A percentile compares a stretch with the other conserved stretches of the same genome.
These are phyloP conservation scores for Girardinus metallicus DNA, from an alignment of 2,797 vertebrate species.

Conservation along the genomic window DNA sequence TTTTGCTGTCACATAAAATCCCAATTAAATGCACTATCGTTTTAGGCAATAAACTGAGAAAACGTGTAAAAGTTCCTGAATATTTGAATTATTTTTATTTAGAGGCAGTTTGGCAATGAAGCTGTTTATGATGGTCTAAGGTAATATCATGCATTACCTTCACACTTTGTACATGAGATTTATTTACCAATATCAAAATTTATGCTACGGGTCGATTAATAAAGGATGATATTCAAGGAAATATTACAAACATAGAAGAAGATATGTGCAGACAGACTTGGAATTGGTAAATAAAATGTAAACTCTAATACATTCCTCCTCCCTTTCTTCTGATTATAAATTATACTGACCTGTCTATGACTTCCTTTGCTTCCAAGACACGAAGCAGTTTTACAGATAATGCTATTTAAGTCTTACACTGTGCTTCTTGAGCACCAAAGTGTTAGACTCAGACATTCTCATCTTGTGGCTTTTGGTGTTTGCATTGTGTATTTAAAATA, in stretches of 20 bases:
- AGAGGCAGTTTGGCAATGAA: neutral
- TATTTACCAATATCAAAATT: neutral
- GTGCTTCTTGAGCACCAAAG: neutral
- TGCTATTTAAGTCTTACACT: slow-evolving; percentile 11
- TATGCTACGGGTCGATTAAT: neutral
- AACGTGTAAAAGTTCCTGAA: neutral
- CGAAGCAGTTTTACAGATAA: slow-evolving; percentile 5
- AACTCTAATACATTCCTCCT: slow-evolving; percentile 14
- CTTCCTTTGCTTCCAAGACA: slow-evolving; percentile 17
- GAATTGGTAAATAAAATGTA: slow-evolving; percentile 8
- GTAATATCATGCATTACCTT: neutral
- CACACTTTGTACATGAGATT: neutral
- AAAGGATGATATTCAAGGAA: neutral
- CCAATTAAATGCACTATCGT: neutral
- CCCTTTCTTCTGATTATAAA: slow-evolving; percentile 6
- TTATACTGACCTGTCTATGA: slow-evolving; percentile 11
- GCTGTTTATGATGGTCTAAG: neutral
- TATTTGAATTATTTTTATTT: neutral
- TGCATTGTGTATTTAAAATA: slow-evolving; percentile 5
- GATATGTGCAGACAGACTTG: neutral
- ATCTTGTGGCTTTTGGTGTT: neutral
- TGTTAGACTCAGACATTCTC: slow-evolving; percentile 24
- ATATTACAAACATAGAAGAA: slow-evolving; percentile 2
- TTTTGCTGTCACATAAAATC: neutral
- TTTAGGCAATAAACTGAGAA: neutral